Evolutionary conservation across 53 echinoderm and acorn worm genomes (phyloP).

Genomic region (Actinopyga echinites): DNA sequence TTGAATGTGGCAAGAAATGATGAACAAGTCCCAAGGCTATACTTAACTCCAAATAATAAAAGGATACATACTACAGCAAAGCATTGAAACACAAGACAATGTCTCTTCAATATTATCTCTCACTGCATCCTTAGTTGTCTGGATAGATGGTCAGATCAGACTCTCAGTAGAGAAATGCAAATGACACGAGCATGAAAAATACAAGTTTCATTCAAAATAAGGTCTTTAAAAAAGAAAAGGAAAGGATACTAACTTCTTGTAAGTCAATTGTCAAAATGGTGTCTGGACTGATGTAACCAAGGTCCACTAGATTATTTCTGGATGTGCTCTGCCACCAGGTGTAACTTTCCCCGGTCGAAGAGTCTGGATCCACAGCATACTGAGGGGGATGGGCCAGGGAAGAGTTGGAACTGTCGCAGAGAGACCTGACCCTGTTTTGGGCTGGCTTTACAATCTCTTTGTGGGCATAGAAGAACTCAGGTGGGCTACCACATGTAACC

Average conservation of each 20-base stretch:
- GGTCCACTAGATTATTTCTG: constrained; percentile 43
- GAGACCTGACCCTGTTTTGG: constrained; percentile 3
- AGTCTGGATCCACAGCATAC: constrained; percentile 73
- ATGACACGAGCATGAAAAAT: no score
- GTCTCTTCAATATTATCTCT: no score
- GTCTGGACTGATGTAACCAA: constrained; percentile 60
- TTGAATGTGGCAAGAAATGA: no score
- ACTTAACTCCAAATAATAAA: no score
- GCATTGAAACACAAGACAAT: no score
- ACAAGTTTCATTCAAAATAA: no score
- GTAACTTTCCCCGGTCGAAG: constrained; percentile 59
- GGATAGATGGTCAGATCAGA: no score
- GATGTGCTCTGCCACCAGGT: constrained; percentile 99
- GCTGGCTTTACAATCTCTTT: neutral
- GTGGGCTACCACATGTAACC: constrained; percentile 76
- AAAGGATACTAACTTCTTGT: constrained; percentile 64
- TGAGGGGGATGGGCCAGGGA: constrained; percentile 73
- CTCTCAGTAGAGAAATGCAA: no score
- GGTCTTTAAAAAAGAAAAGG: no score
- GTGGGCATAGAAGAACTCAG: constrained; percentile 68
- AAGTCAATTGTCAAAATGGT: constrained; percentile 73
- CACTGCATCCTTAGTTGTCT: no score
- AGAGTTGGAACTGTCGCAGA: constrained; percentile 63
- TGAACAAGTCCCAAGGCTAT: no score
- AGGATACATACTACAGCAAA: no score